phyloP scores from a whole-genome alignment of 1,140 invertebrate genomes.

The Temnothorax longispinosus region DNA sequence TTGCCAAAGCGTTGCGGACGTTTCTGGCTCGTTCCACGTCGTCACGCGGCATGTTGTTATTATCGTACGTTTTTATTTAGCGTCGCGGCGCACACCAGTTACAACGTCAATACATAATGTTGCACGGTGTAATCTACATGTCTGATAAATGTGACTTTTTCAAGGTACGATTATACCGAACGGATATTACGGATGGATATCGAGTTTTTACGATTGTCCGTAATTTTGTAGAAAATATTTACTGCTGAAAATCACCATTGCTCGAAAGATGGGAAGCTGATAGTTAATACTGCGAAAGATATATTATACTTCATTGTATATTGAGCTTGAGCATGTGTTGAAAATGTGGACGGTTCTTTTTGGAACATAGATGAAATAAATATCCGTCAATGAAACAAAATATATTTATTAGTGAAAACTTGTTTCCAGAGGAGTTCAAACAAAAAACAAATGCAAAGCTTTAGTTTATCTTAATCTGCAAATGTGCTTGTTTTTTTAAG shows the following conservation, averaged over 20 bases:
- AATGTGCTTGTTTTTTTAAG: neutral
- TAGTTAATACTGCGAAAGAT: slow-evolving; percentile 16
- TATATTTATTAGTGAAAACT: slow-evolving; percentile 3
- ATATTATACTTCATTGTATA: slow-evolving; percentile 14
- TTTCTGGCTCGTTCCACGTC: slow-evolving; percentile 74
- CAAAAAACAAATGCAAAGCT: neutral
- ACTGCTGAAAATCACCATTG: neutral
- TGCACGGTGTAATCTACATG: slow-evolving; percentile 52
- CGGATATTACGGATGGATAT: neutral
- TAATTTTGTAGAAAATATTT: slow-evolving; percentile 1
- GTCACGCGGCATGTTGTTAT: slow-evolving; percentile 74
- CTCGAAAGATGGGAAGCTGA: neutral
- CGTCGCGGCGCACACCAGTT: slow-evolving; percentile 46
- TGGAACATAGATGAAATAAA: neutral
- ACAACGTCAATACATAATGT: slow-evolving; percentile 49
- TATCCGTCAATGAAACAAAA: slow-evolving; percentile 7
- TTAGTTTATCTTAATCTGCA: slow-evolving; percentile 4
- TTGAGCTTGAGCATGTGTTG: neutral
- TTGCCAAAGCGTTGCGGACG: slow-evolving; percentile 79
- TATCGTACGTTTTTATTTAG: slow-evolving; percentile 77
- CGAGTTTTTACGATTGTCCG: slow-evolving; percentile 13
- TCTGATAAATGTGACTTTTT: slow-evolving; percentile 48
- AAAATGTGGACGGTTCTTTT: neutral
- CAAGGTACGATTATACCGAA: neutral
- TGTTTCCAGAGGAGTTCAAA: neutral